These are phyloP conservation scores for Glossosoma conforme DNA, from an alignment of 1,140 invertebrate species.

Conservation along the genomic window DNA sequence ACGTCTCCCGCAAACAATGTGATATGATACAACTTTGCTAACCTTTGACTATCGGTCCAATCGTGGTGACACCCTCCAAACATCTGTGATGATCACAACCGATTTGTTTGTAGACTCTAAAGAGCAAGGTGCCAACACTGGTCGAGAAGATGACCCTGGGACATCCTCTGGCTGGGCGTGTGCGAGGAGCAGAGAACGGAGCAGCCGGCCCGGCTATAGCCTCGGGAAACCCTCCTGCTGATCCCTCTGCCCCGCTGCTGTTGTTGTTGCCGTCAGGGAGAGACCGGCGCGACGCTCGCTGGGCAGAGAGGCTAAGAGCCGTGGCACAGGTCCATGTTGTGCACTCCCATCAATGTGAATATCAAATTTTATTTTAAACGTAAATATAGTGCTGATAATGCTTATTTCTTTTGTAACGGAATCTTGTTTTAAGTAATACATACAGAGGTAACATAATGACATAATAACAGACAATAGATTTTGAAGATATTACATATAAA, in stretches of 20 bases:
- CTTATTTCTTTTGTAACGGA: too few relatives aligned
- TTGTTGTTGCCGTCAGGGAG: slow-evolving; percentile 25
- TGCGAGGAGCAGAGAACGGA: slow-evolving; percentile 28
- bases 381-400: too few relatives aligned
- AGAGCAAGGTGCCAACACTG: slow-evolving; percentile 26
- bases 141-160: slow-evolving; percentile 29
- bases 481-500: too few relatives aligned
- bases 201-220: slow-evolving; percentile 25
- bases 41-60: too few relatives aligned
- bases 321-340: slow-evolving; percentile 27
- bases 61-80: too few relatives aligned
- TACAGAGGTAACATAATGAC: too few relatives aligned
- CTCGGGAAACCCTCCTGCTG: slow-evolving; percentile 15
- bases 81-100: too few relatives aligned
- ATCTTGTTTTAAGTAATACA: too few relatives aligned
- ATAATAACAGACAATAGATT: too few relatives aligned
- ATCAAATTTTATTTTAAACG: too few relatives aligned
- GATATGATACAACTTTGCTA: too few relatives aligned
- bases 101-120: slow-evolving; percentile 22
- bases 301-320: slow-evolving; percentile 27
- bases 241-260: slow-evolving; percentile 21
- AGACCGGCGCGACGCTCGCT: slow-evolving; percentile 24
- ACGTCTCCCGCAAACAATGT: too few relatives aligned
- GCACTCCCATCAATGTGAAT: slow-evolving; percentile 29
- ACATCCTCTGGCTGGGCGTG: slow-evolving; percentile 26